Evolutionary conservation across 2,888 invertebrate genomes (phyloP), one percentile per base, ranked within the genome.

Genomic region (Amitus sp.): DNA sequence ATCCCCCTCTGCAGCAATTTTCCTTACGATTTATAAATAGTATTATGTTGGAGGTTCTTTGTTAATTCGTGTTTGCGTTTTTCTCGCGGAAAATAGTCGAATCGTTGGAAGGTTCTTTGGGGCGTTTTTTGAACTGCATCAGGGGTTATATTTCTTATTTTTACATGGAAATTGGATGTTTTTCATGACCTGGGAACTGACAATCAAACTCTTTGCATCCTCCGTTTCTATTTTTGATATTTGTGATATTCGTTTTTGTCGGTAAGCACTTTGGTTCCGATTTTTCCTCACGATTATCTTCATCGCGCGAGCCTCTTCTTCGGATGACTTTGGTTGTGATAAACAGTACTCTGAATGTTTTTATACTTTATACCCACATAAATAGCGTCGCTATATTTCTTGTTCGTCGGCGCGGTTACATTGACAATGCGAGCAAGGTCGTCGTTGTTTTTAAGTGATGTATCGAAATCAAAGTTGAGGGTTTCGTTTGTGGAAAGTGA

Each of bases 1-100:
- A 84, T 95, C 64, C 91, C 93, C 68, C 82, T 90, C 61, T 78
- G 79, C 66, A 79, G 81, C 48, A 81, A 82, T 70, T 82, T 77
- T 71, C 82, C 82, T 2, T 79, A 78, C 40, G 63, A 18, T 40
- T 67, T 51, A 17, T 67, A 65, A 67, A 47, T 5, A 37, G 37
- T 37, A 37, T 37, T 37, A 37, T 15, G 37, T 15, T 30, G 15
- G 2, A 15, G 37, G 37, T 13, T 42, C 20, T 13, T 20, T 18
- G 42, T 20, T 42, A 15, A 2, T 42, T 18, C 20, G 20, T 19
- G 6, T 37, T 37, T 9, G 13, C 37, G 12, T 12, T 33, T 9
- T 37, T 37, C 15, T 37, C 15, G 9, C 4, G 12, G 3, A 33
- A 33, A 3, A n/a, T 33, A 5, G 12, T 33, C 9, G n/a, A 9